Base-by-base conservation (phyloP, 2,113 vertebrate species). In the Ictidomys tridecemlineatus region DNA sequence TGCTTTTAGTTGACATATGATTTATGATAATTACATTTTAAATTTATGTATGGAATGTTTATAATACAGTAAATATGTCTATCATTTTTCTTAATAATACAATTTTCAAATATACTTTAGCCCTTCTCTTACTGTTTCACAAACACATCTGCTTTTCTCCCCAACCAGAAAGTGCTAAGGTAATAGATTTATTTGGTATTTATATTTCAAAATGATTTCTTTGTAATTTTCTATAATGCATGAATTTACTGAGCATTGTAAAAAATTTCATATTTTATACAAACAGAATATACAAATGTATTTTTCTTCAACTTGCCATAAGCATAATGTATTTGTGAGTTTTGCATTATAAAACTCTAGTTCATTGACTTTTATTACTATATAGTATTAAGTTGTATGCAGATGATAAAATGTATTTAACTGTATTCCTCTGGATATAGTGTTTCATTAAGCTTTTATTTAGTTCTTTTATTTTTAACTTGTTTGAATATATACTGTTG, bases 121-220 rank as follows among this genome's bases (percentile, higher is more conserved):
- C 32, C 1, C 32, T 45, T 79, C 12, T 87, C 22, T 18, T 65
- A 83, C 26, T 8, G 32, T 39, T 87, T 88, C 13, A 5, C 74
- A 45, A 85, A 90, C 9, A 37, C 12, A 63, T 37, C 32, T 85
- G 22, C 26, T 94, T 91, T 51, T 85, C 32, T 86, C 1, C 18
- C 48, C 37, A 39, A 3, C 4, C 18, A 79, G 17, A 85, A 12
- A 93, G 4, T 42, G n/a, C 8, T 90, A 79, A 72, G 26, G 20
- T 65, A 65, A 92, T 28, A 93, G 42, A 56, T 93, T 93, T 89
- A 56, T 93, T 93, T 89, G 61, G 28, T 85, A 14, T 73, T 93
- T 79, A 51, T 78, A 67, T 65, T 74, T 89, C 12, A 53, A 17
- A 45, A 53, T 17, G 2, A 73, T 56, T 76, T 85, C 4, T 72